These are phyloP conservation scores for Takifugu rubripes DNA, from an alignment of 2,797 vertebrate genomes.

Conservation along the genomic window DNA sequence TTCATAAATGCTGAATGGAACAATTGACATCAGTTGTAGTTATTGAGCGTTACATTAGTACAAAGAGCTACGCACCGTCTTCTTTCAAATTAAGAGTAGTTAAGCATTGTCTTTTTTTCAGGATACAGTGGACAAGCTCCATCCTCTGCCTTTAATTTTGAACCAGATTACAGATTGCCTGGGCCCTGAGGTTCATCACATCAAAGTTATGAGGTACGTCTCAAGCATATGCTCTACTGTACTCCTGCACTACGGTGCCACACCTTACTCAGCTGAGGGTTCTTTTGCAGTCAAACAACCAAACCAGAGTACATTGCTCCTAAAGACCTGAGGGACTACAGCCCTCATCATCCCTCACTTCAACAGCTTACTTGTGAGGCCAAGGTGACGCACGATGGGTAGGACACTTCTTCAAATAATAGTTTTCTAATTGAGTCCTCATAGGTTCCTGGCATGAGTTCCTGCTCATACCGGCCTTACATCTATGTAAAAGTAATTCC, in stretches of 20 bases:
- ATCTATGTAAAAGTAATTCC: background rate
- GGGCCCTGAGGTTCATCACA: conserved; percentile 63
- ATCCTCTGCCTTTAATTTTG: conserved; percentile 89
- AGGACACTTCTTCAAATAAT: background rate
- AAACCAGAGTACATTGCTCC: conserved; percentile 83
- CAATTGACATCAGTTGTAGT: too few relatives aligned
- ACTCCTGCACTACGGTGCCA: background rate
- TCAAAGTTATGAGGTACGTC: conserved; percentile 64
- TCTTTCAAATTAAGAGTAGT: too few relatives aligned
- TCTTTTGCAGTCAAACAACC: conserved; percentile 52
- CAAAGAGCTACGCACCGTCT: too few relatives aligned
- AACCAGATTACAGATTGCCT: conserved; percentile 81
- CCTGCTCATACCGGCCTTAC: background rate
- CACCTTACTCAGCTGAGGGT: background rate
- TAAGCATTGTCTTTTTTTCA: conserved; percentile 23
- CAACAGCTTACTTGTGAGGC: conserved; percentile 68
- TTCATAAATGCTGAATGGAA: too few relatives aligned
- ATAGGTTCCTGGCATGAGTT: too few relatives aligned
- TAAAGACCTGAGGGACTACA: conserved; percentile 80
- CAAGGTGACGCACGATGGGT: conserved; percentile 51
- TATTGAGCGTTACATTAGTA: too few relatives aligned
- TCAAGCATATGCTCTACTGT: too few relatives aligned
- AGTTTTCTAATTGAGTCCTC: too few relatives aligned
- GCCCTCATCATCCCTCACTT: conserved; percentile 79
- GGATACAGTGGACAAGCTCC: conserved; percentile 80